These are phyloP conservation scores for Luscinia luscinia DNA, from an alignment of 2,797 vertebrate genomes.

Conservation along the genomic window DNA sequence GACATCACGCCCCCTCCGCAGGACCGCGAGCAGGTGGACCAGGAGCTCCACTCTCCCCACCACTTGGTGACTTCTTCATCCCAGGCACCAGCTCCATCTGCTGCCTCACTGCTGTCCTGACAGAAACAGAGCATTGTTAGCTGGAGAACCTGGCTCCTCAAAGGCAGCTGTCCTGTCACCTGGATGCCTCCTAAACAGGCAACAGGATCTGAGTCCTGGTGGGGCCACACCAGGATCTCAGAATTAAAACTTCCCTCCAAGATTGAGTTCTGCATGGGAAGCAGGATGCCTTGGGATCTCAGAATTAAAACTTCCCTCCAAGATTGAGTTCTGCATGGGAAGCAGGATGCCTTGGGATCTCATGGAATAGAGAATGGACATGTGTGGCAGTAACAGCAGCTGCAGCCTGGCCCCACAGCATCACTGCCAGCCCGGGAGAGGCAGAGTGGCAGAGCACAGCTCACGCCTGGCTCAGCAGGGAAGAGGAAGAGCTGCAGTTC, in stretches of 20 bases:
- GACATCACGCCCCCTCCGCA: slow-evolving; percentile 90
- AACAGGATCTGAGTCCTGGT: neutral
- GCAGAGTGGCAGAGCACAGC: neutral
- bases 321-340: neutral
- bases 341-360: neutral
- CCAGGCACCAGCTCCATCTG: slow-evolving; percentile 76
- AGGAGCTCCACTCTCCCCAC: slow-evolving; percentile 95
- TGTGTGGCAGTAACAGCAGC: accelerated
- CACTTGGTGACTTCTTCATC: slow-evolving; percentile 88
- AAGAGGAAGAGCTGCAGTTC: neutral
- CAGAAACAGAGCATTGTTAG: slow-evolving; percentile 73
- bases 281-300: neutral
- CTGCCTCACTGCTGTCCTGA: slow-evolving; percentile 91
- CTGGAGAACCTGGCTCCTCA: slow-evolving; percentile 24
- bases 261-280: neutral
- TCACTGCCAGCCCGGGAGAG: accelerated
- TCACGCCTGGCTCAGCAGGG: neutral
- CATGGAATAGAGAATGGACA: accelerated
- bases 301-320: neutral
- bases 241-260: neutral
- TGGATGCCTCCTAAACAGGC: neutral
- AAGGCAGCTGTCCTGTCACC: neutral
- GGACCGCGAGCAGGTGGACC: slow-evolving; percentile 91
- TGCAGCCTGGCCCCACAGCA: neutral
- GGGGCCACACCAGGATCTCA: neutral